A percentile compares a stretch with the other conserved stretches of the same genome.
Evolutionary conservation across 2,888 invertebrate species (phyloP).

Genomic region (Lasioglossum figueresi): DNA sequence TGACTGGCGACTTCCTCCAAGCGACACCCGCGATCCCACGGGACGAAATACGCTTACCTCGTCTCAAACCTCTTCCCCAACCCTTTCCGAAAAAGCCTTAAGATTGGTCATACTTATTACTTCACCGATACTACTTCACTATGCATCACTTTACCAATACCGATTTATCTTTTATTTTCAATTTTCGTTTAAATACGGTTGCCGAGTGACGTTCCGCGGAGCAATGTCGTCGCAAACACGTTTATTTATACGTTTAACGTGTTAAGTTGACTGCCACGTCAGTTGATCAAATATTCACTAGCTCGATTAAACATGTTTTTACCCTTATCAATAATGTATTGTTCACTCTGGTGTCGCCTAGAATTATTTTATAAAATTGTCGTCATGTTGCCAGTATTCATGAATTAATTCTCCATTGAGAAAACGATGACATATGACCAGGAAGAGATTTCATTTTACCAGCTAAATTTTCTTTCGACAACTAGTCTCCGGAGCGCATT

Average conservation of each 20-base stretch:
- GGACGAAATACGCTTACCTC: slow-evolving; percentile 26
- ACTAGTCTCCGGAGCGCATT: not conserved
- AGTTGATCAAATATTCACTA: not conserved
- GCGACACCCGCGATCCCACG: slow-evolving; percentile 4
- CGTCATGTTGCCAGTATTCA: not conserved
- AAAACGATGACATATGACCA: too few relatives aligned
- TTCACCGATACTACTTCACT: not conserved
- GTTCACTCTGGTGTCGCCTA: not conserved
- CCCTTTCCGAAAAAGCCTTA: not conserved
- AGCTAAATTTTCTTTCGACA: not conserved
- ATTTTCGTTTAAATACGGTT: not conserved
- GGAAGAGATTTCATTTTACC: not conserved
- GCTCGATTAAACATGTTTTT: not conserved
- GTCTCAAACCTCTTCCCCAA: not conserved
- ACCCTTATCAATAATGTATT: not conserved
- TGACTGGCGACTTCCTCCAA: slow-evolving; percentile 45
- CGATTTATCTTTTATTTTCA: not conserved
- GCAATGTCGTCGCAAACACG: not conserved
- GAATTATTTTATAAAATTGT: not conserved
- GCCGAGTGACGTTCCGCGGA: not conserved
- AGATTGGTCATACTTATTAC: slow-evolving; percentile 4
- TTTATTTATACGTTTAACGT: not conserved
- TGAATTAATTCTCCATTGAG: not conserved
- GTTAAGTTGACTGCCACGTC: too few relatives aligned
- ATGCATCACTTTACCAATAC: too few relatives aligned